Evolutionary conservation across 2,888 invertebrate genomes (phyloP).

Genomic region (Drosophila setosimentum): DNA sequence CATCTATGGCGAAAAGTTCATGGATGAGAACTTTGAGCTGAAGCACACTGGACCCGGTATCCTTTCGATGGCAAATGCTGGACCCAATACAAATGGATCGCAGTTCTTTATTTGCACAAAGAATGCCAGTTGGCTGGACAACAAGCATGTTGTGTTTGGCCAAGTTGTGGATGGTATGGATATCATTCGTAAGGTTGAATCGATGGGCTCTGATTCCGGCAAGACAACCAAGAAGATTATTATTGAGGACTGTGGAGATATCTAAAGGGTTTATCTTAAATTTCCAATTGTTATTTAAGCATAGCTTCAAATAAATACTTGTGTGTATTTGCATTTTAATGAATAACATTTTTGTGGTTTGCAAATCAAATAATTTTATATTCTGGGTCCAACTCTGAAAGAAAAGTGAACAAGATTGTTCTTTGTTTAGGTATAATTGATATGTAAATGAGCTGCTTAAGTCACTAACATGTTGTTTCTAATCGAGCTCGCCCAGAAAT

Average conservation of each 20-base stretch:
- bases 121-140: constrained; percentile 91
- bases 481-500: fast-evolving
- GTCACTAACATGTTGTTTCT: neutral
- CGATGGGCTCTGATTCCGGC: constrained; percentile 92
- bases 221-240: constrained; percentile 92
- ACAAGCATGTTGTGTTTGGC: constrained; percentile 92
- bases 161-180: constrained; percentile 95
- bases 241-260: constrained; percentile 93
- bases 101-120: constrained; percentile 98
- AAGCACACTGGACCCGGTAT: constrained; percentile 96
- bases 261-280: constrained; percentile 77
- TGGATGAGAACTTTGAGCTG: constrained; percentile 97
- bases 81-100: constrained; percentile 97
- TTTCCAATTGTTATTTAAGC: neutral
- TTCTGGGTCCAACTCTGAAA: neutral
- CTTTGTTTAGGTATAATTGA: neutral
- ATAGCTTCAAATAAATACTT: neutral
- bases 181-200: constrained; percentile 93
- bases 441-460: neutral
- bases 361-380: neutral
- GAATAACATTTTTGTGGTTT: neutral
- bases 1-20: constrained; percentile 97
- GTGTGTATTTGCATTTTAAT: neutral
- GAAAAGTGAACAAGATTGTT: neutral
- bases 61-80: constrained; percentile 98